Evolutionary conservation across 2,113 vertebrate species (phyloP), one percentile per base, ranked within the genome.

Genomic region (Bubo blakistoni): DNA sequence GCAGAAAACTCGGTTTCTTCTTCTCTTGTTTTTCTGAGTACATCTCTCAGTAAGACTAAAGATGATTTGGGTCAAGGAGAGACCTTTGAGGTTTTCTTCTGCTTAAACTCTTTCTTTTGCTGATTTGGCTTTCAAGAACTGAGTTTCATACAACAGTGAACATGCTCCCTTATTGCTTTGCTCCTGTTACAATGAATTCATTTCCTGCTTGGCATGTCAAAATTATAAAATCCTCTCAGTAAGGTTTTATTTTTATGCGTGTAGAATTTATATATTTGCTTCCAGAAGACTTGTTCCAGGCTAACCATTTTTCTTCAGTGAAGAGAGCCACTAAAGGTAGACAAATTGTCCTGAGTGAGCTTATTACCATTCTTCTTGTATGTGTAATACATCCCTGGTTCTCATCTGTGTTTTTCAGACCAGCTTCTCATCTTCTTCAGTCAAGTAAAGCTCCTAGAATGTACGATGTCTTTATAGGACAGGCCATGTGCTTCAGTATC

Each of bases 151-250:
- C 77, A 86, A 63, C n/a, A 67, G 55, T 54, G 52, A 59, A 51
- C 54, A 22, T 84, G 27, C 4, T 94, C 9, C 12, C 3, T 96
- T 77, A 59, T 22, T 91, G 30, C 30, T 81, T 86, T 97, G 40
- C 61, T 91, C 38, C 79, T 44, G 54, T 84, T 97, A 69, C 76
- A 92, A 86, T 73, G 25, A 91, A 94, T 80, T 97, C 3, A 81
- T 85, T 92, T 96, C 84, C 92, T 90, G 26, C 67, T 96, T 88
- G 66, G 63, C 61, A 66, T 76, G 90, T 94, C 66, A 90, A 72
- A 88, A 91, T 66, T 17, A 72, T 86, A 69, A 38, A 84, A 80
- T 44, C 13, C 30, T 36, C 58, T 79, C 52, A 59, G 20, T 55
- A 51, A 83, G 10, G 2, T 47, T 80, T 72, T 85, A 27, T 81